phyloP scores from a whole-genome alignment of 64 coral and sea anemone genomes.

The Pachyseris speciosa region DNA sequence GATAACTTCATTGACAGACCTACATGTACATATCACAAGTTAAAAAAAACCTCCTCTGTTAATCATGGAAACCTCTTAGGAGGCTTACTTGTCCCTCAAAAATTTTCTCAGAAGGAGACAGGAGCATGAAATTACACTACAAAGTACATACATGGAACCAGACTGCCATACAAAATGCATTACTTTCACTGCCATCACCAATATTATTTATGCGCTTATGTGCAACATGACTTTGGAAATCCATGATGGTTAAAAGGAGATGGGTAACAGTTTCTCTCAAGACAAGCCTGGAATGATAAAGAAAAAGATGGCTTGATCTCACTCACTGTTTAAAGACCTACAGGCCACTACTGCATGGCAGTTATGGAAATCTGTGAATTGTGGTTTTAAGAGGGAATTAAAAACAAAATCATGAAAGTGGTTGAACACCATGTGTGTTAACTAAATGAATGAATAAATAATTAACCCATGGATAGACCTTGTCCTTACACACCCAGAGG shows the following conservation, averaged over 20 bases:
- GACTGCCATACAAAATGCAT: too few relatives aligned
- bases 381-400: too few relatives aligned
- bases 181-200: neutral
- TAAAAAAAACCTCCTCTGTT: neutral
- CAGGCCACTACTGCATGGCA: neutral
- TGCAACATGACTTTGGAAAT: constrained; percentile 98
- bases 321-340: neutral
- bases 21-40: constrained; percentile 4
- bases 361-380: neutral
- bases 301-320: neutral
- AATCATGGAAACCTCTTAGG: too few relatives aligned
- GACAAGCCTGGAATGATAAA: constrained; percentile 73
- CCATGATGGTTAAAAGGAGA: constrained; percentile 95
- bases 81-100: too few relatives aligned
- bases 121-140: too few relatives aligned
- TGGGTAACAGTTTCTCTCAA: constrained; percentile 95
- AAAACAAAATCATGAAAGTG: too few relatives aligned
- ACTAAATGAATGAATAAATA: too few relatives aligned
- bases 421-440: too few relatives aligned
- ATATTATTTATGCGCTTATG: constrained; percentile 60
- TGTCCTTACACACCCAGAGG: too few relatives aligned
- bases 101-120: too few relatives aligned
- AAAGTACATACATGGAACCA: too few relatives aligned
- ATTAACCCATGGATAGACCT: too few relatives aligned
- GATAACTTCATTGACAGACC: constrained; percentile 96